These are phyloP conservation scores for Emys orbicularis DNA, from an alignment of 2,797 vertebrate genomes.

Conservation along the genomic window DNA sequence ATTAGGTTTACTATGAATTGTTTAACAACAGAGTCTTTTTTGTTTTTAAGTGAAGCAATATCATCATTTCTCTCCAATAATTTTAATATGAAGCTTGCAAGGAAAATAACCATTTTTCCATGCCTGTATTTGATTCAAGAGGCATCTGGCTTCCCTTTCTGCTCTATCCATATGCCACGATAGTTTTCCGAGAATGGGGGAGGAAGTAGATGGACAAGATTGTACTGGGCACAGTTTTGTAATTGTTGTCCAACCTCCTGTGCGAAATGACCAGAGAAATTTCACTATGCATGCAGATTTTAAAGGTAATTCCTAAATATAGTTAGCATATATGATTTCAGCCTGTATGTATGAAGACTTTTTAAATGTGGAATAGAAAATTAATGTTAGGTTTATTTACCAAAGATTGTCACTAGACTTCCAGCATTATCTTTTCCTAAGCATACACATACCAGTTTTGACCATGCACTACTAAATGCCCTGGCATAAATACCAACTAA, in stretches of 20 bases:
- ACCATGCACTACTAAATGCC: background rate
- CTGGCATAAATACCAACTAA: background rate
- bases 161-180: background rate
- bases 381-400: background rate
- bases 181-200: fast-evolving
- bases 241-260: background rate
- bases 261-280: background rate
- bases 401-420: background rate
- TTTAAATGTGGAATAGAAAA: background rate
- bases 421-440: background rate
- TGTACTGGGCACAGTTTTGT: fast-evolving
- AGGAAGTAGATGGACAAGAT: background rate
- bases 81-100: background rate
- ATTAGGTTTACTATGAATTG: conserved; percentile 24
- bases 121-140: background rate
- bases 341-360: fast-evolving
- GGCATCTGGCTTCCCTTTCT: background rate
- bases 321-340: fast-evolving
- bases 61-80: background rate
- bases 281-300: background rate
- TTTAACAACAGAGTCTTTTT: conserved; percentile 20
- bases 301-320: background rate
- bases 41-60: background rate
- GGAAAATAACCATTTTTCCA: background rate
- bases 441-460: background rate